Conservation (phyloP, 23 tunicate species). For the Styela clava region DNA sequence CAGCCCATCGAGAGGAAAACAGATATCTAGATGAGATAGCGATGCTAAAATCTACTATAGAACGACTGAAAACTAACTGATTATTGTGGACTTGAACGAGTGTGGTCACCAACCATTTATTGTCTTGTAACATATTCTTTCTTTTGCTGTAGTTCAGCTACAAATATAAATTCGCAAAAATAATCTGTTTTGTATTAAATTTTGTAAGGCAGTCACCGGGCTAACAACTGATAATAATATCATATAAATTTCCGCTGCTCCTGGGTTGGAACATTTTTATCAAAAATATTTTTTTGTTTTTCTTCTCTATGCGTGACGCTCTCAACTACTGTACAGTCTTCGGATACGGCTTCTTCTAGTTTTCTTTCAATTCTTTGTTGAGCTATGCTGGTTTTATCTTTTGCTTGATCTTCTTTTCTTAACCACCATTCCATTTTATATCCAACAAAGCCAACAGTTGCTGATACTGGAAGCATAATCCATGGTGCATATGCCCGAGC, state of each 20-base stretch:
- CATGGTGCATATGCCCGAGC: constrained; percentile 79
- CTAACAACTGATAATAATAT: no score
- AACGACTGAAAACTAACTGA: background rate
- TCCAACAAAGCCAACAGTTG: constrained; percentile 66
- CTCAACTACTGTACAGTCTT: constrained; percentile 28
- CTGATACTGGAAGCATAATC: constrained; percentile 58
- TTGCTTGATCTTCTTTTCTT: constrained; percentile 71
- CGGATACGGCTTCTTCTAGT: constrained; percentile 31
- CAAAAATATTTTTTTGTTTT: constrained; percentile 25
- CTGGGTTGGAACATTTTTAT: constrained; percentile 23
- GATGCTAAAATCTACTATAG: background rate
- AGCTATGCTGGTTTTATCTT: constrained; percentile 51
- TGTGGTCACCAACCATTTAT: no score
- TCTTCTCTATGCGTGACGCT: constrained; percentile 20
- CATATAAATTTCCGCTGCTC: constrained; percentile 21
- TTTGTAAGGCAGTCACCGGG: no score
- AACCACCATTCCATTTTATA: constrained; percentile 83
- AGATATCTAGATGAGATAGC: background rate
- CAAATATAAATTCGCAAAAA: no score
- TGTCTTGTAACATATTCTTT: no score
- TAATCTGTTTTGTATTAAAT: no score
- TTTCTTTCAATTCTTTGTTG: constrained; percentile 50
- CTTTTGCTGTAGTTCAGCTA: no score
- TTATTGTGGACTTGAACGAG: no score
- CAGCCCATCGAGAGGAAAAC: background rate